phyloP scores from a whole-genome alignment of 2,888 invertebrate genomes.

The Pseudanteris insignis region DNA sequence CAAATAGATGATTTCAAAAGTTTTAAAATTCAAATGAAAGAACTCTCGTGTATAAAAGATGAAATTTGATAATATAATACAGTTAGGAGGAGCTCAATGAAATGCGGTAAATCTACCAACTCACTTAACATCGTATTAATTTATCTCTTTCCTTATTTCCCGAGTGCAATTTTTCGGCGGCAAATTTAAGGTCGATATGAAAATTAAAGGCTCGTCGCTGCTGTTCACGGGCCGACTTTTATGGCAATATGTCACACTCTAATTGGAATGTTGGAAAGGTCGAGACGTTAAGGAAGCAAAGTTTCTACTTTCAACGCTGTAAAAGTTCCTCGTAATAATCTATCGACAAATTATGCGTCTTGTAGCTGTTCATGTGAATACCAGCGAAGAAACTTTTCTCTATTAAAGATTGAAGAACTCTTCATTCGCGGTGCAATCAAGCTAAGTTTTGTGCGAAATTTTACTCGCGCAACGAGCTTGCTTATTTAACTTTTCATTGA shows the following conservation, averaged over 20 bases:
- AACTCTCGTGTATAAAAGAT: too few relatives aligned
- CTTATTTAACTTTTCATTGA: slow-evolving; percentile 4
- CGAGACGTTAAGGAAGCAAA: slow-evolving; percentile 32
- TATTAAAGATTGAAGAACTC: slow-evolving; percentile 25
- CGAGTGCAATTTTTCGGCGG: too few relatives aligned
- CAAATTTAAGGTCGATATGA: too few relatives aligned
- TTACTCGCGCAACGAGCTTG: slow-evolving; percentile 2
- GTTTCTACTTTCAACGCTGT: slow-evolving; percentile 45
- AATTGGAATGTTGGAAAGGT: slow-evolving; percentile 44
- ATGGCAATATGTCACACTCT: slow-evolving; percentile 42
- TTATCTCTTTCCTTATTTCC: too few relatives aligned
- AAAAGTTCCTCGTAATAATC: slow-evolving; percentile 45
- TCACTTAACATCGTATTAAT: too few relatives aligned
- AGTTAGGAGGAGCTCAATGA: too few relatives aligned
- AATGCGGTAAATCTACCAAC: too few relatives aligned
- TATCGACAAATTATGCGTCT: slow-evolving; percentile 41
- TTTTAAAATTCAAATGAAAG: too few relatives aligned
- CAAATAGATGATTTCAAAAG: too few relatives aligned
- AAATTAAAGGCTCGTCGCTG: slow-evolving; percentile 13
- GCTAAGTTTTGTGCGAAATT: slow-evolving; percentile 15
- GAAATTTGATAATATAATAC: too few relatives aligned
- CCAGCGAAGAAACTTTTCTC: slow-evolving; percentile 28
- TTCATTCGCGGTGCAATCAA: slow-evolving; percentile 18
- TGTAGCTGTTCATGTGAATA: slow-evolving; percentile 32
- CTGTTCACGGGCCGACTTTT: slow-evolving; percentile 22